phyloP scores from a whole-genome alignment of 2,888 invertebrate genomes.

The Scaptomyza reducta region DNA sequence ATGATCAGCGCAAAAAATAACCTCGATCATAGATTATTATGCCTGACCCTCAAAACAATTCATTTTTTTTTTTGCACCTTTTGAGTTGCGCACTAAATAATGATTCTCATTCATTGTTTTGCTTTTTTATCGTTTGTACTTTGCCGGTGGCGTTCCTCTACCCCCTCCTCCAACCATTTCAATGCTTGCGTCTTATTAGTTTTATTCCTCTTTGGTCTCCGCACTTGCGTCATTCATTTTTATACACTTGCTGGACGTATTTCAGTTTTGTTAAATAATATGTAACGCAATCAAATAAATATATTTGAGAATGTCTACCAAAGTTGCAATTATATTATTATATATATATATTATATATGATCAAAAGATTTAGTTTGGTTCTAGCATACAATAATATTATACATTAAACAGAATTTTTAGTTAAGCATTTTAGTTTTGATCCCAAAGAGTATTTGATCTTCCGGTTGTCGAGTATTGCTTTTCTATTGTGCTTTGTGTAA shows the following conservation, averaged over 20 bases:
- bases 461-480: background rate
- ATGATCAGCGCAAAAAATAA: conserved; percentile 43
- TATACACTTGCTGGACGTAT: conserved; percentile 17
- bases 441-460: background rate
- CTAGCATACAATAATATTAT: too few species aligned
- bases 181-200: conserved; percentile 43
- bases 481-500: conserved; percentile 6
- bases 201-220: conserved; percentile 26
- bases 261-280: background rate
- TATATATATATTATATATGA: too few species aligned
- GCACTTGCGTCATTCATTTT: conserved; percentile 57
- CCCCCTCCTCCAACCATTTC: background rate
- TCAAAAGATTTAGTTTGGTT: background rate
- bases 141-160: conserved; percentile 3
- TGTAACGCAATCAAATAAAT: too few species aligned
- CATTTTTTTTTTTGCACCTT: conserved; percentile 8
- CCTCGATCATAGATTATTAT: conserved; percentile 21
- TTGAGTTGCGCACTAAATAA: conserved; percentile 23
- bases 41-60: conserved; percentile 51
- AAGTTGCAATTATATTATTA: background rate
- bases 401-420: too few species aligned
- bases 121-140: conserved; percentile 4
- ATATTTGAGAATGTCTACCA: too few species aligned
- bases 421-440: too few species aligned
- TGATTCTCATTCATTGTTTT: conserved; percentile 40